phyloP scores from a whole-genome alignment of 2,888 invertebrate species.

The Cantharis flavilabris region DNA sequence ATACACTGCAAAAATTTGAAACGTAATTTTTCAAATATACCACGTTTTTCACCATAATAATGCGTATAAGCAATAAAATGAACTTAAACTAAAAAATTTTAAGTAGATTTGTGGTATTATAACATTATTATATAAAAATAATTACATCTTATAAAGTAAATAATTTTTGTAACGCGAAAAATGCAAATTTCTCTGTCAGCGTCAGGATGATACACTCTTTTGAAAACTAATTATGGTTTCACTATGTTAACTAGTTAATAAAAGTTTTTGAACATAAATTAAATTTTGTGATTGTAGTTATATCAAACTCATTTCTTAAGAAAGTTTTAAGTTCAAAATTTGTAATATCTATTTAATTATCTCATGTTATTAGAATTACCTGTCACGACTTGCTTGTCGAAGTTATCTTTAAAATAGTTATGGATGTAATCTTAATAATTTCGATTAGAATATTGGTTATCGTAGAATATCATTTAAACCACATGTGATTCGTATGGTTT shows the following conservation, averaged over 20 bases:
- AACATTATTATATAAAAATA: too few species aligned
- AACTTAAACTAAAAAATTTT: too few species aligned
- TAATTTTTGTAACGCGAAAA: neutral
- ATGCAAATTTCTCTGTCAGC: neutral
- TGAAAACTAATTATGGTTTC: neutral
- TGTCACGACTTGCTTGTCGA: neutral
- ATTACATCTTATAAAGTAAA: neutral
- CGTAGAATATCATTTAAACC: neutral
- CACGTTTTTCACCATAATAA: too few species aligned
- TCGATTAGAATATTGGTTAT: neutral
- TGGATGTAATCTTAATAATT: neutral
- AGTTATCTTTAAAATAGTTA: neutral
- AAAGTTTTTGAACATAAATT: neutral
- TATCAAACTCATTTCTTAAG: neutral
- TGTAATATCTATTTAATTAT: neutral
- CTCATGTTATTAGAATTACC: neutral
- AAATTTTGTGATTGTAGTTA: neutral
- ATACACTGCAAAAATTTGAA: too few species aligned
- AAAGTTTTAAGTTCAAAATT: neutral
- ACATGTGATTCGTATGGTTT: neutral
- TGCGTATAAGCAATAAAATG: too few species aligned
- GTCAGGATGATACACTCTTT: neutral
- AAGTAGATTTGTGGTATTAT: too few species aligned
- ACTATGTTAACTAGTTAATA: neutral
- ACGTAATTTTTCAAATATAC: too few species aligned